Percentiles rank a stretch among this genome's conserved stretches.
Conservation (phyloP, 2,797 vertebrate species). For the Sebastes matsubarae region DNA sequence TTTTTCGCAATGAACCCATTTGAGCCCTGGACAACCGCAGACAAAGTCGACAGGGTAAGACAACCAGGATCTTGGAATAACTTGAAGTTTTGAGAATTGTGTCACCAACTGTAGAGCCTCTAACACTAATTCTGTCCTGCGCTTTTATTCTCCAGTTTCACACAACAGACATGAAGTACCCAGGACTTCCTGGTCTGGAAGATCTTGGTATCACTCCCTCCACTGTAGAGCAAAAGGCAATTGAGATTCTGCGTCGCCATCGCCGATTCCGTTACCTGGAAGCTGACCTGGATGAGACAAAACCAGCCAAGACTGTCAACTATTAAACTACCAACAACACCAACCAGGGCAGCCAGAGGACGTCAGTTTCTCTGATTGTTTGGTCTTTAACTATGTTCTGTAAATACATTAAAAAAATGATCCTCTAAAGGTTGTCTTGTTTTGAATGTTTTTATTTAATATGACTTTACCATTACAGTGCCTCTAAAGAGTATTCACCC, state of each 20-base stretch:
- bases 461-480: not conserved
- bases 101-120: not conserved
- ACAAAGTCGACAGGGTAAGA: slow-evolving; percentile 94
- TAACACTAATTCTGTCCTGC: not conserved
- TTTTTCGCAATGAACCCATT: slow-evolving; percentile 89
- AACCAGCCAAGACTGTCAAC: slow-evolving; percentile 87
- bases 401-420: slow-evolving; percentile 76
- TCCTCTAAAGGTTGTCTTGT: slow-evolving; percentile 11
- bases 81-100: not conserved
- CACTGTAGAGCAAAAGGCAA: slow-evolving; percentile 89
- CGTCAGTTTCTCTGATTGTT: slow-evolving; percentile 11
- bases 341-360: slow-evolving; percentile 8
- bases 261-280: slow-evolving; percentile 90
- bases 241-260: slow-evolving; percentile 92
- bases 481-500: not conserved
- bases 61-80: not conserved
- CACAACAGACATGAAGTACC: slow-evolving; percentile 87
- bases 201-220: slow-evolving; percentile 89
- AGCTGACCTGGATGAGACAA: slow-evolving; percentile 85
- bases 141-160: slow-evolving; percentile 84
- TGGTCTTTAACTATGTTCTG: slow-evolving; percentile 70
- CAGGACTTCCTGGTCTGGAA: slow-evolving; percentile 90
- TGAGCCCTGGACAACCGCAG: slow-evolving; percentile 91
- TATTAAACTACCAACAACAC: slow-evolving; percentile 61
- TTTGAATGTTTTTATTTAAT: not conserved